Base-by-base conservation (phyloP, 2,113 vertebrate species). In the Accipiter virgatus region DNA sequence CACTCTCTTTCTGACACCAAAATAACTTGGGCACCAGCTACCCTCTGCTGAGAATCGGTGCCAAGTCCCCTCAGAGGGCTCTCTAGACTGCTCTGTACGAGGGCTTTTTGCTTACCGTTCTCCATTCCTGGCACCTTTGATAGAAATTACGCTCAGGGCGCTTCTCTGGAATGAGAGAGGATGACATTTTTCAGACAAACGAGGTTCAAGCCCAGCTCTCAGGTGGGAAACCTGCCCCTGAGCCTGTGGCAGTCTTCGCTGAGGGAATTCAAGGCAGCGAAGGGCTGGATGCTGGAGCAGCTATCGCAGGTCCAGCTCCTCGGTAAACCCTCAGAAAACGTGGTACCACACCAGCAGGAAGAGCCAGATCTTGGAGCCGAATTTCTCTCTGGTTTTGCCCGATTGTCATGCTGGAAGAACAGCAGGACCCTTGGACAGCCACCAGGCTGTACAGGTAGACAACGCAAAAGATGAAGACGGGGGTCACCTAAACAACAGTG, bases 81-180 rank as follows among this genome's bases (percentile, higher is more conserved):
- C n/a, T n/a, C 42, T 47, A 78, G 48, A 82, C 47, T 74, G 42
- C 34, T 58, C 27, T 0, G 2, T 18, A 3, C 0, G 0, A 75
- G 48, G 23, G 16, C 31, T 70, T 88, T 85, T 82, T 58, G 22
- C 32, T 79, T 53, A 45, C 11, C 4, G 2, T 48, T 87, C 9
- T 25, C 9, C 27, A 22, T 34, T 62, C 18, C 43, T 45, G 47
- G 32, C 17, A 21, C 32, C 29, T 72, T 67, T 4, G 5, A 47
- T 4, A 92, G 29, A 75, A 85, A 71, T 59, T 17, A 50, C 3
- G 48, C 52, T 71, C 72, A 63, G 26, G 31, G 34, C 27, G 26
- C 22, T 70, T 79, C 40, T 78, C 55, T 6, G 10, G 17, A 88
- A 52, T 34, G 16, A 50, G 71, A 82, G 79, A 43, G 11, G 23